Base-by-base conservation (phyloP, 2,113 vertebrate genomes). In the Otis tarda region DNA sequence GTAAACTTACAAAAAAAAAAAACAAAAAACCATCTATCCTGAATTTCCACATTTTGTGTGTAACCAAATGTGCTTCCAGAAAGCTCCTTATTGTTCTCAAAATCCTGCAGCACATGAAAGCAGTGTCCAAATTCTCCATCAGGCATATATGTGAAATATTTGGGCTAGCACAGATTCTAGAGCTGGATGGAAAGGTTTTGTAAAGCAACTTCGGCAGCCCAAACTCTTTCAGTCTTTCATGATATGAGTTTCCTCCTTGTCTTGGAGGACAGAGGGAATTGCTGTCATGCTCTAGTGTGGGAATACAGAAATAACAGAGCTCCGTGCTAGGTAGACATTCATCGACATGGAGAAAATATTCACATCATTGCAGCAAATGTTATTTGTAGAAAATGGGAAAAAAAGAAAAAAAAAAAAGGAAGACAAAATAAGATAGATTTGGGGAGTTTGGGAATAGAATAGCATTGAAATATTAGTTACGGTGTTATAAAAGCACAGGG, bases 401-500 rank as follows among this genome's bases (percentile, higher is more conserved):
- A 8, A 14, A 14, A 9, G 13, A 28, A 31, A 31, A 12, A 12
- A 19, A 57, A 19, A 12, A 31, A 31, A 28, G 49, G 49, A 50
- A 30, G 14, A 15, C 41, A 43, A 43, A 43, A 43, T 43, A 43
- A 43, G 41, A 43, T 43, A 15, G 21, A 84, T 64, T 50, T 88
- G n/a, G 31, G 10, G 56, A 69, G 61, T 76, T 71, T 31, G 31
- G 65, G 87, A 82, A 28, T 49, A 91, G 35, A 3, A 9, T 9
- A 94, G n/a, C 64, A 17, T 27, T 93, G 83, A 78, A 90, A 90
- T 94, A 83, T 71, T 95, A 71, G 49, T 82, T 81, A 67, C 4
- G 10, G 49, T 82, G 49, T 87, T 87, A 35, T 35, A 71, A 87
- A 93, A 94, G 53, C 81, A 87, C 89, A 78, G 83, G 60, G 53